A percentile compares a stretch with the other conserved stretches of the same genome.
These are phyloP conservation scores for Phylloscopus trochilus DNA, from an alignment of 2,113 vertebrate genomes.

Conservation along the genomic window DNA sequence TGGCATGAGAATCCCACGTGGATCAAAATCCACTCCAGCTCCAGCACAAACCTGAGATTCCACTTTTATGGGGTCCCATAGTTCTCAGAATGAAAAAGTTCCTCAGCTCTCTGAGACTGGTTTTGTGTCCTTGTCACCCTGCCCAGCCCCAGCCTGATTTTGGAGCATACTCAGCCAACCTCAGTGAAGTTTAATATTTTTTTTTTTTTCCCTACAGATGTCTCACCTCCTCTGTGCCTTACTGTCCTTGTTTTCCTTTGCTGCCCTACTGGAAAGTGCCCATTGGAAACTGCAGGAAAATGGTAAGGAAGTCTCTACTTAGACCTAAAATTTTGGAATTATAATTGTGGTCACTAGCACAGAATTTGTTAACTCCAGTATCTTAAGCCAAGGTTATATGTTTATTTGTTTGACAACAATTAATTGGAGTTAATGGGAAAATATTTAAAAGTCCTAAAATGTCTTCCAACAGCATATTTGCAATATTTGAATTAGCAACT, in stretches of 20 bases:
- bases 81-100: neutral
- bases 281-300: conserved; percentile 72
- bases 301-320: conserved; percentile 40
- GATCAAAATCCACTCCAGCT: neutral
- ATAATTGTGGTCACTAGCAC: neutral
- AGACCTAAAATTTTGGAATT: neutral
- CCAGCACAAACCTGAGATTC: neutral
- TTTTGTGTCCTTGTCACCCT: neutral
- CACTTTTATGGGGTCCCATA: neutral
- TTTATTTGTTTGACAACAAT: neutral
- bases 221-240: conserved; percentile 18
- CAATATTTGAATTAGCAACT: neutral
- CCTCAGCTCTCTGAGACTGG: neutral
- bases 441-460: neutral
- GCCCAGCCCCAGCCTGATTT: neutral
- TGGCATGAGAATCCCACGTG: neutral
- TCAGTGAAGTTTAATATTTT: neutral
- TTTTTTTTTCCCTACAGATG: conserved; percentile 51
- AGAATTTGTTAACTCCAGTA: neutral
- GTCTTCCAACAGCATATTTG: neutral
- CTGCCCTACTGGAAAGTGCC: conserved; percentile 44
- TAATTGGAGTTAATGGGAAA: neutral
- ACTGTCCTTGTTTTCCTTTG: conserved; percentile 52
- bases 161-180: neutral
- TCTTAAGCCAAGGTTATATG: neutral